These are phyloP conservation scores for Oryctes rhinoceros DNA, from an alignment of 1,140 invertebrate genomes.

Conservation along the genomic window DNA sequence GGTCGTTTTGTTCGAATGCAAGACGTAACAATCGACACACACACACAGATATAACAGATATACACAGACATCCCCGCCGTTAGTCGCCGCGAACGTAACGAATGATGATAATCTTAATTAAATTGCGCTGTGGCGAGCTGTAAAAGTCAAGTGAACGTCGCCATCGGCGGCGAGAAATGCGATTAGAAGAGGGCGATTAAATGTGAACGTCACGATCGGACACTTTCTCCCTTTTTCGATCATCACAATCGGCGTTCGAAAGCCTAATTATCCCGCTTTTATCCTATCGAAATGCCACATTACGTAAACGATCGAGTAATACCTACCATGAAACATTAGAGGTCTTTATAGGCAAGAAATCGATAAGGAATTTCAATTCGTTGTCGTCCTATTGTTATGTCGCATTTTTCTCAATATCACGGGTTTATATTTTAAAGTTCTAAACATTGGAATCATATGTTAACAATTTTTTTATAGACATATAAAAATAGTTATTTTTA, in stretches of 20 bases:
- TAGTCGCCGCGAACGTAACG: neutral
- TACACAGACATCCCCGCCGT: neutral
- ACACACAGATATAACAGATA: neutral
- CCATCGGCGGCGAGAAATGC: neutral
- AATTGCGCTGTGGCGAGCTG: neutral
- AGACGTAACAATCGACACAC: neutral
- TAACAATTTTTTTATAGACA: too few relatives aligned
- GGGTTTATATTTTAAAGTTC: too few relatives aligned
- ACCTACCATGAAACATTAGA: too few relatives aligned
- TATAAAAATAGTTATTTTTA: too few relatives aligned
- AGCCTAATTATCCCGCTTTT: neutral
- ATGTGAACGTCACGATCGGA: neutral
- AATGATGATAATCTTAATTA: constrained; percentile 22
- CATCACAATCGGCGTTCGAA: constrained; percentile 4
- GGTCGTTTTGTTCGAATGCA: too few relatives aligned
- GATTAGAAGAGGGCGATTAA: constrained; percentile 25
- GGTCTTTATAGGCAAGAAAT: too few relatives aligned
- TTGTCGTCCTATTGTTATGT: too few relatives aligned
- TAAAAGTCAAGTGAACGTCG: constrained; percentile 6
- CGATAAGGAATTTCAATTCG: too few relatives aligned
- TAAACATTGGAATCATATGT: too few relatives aligned
- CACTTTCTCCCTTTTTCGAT: constrained; percentile 16
- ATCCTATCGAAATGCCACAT: neutral
- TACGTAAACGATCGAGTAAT: too few relatives aligned
- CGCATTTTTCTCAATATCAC: too few relatives aligned